Conservation (phyloP, 2,113 vertebrate genomes). For the Genyomyrus donnyi region DNA sequence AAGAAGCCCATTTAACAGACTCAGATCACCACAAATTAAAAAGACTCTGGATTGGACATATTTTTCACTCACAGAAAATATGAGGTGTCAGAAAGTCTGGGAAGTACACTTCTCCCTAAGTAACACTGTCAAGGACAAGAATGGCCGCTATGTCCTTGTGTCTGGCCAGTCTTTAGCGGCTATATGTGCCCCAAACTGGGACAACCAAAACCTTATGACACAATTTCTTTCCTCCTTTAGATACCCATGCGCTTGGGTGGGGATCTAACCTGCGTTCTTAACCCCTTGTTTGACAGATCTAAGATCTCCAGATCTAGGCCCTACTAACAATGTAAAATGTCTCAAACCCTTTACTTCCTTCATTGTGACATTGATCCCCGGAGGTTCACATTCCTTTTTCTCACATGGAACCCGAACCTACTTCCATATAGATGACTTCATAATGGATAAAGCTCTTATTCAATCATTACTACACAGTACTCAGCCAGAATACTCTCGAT, state of each 20-base stretch:
- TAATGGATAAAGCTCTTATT: neutral
- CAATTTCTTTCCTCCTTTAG: neutral
- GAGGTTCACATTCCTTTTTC: neutral
- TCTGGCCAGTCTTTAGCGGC: no score
- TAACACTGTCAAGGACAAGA: no score
- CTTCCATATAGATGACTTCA: neutral
- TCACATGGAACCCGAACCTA: neutral
- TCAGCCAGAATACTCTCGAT: neutral
- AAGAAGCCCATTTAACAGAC: no score
- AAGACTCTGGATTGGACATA: no score
- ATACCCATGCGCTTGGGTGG: neutral
- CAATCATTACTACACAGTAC: neutral
- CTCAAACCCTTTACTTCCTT: neutral
- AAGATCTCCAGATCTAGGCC: neutral
- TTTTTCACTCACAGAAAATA: no score
- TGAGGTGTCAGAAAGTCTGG: no score
- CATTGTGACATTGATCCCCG: neutral
- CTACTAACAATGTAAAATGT: neutral
- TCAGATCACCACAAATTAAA: no score
- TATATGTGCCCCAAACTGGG: no score
- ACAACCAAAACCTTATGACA: no score
- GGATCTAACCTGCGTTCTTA: neutral
- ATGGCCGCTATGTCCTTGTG: no score
- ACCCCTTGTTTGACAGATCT: no score
- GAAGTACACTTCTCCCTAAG: no score